Conservation (phyloP, 2,888 invertebrate genomes). For the Stegophylla sp. region DNA sequence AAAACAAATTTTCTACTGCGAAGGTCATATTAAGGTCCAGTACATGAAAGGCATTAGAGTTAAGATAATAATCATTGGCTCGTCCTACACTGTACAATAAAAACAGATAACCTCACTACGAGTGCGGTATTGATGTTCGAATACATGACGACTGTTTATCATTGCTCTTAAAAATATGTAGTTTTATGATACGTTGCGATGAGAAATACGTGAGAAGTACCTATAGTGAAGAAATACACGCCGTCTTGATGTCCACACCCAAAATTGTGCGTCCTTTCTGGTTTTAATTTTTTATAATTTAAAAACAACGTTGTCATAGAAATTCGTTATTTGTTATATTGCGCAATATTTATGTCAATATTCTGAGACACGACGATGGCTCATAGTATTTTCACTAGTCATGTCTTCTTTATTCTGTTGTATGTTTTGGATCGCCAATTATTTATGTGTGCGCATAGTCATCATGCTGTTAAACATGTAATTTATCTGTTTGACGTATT, state of each 20-base stretch:
- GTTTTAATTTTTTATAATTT: background rate
- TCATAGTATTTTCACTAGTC: background rate
- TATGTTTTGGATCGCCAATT: background rate
- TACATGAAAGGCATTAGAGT: no score
- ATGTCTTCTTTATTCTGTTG: background rate
- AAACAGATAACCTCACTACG: no score
- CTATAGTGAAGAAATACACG: background rate
- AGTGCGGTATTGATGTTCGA: no score
- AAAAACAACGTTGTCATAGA: slow-evolving; percentile 1
- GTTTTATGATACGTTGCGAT: no score
- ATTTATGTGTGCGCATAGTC: background rate
- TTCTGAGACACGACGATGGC: background rate
- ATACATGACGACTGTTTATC: no score
- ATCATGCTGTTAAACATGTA: background rate
- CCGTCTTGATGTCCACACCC: no score
- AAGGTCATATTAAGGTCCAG: no score
- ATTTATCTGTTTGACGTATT: background rate
- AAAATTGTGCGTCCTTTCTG: background rate
- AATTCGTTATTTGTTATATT: background rate
- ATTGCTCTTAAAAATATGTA: no score
- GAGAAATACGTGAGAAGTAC: no score
- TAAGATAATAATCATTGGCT: no score
- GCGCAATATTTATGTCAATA: background rate
- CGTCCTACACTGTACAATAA: no score
- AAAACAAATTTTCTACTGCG: no score